Percentiles rank a stretch among this genome's conserved stretches.
Evolutionary conservation across 2,113 vertebrate species (phyloP).

Genomic region (Elanoides forficatus): DNA sequence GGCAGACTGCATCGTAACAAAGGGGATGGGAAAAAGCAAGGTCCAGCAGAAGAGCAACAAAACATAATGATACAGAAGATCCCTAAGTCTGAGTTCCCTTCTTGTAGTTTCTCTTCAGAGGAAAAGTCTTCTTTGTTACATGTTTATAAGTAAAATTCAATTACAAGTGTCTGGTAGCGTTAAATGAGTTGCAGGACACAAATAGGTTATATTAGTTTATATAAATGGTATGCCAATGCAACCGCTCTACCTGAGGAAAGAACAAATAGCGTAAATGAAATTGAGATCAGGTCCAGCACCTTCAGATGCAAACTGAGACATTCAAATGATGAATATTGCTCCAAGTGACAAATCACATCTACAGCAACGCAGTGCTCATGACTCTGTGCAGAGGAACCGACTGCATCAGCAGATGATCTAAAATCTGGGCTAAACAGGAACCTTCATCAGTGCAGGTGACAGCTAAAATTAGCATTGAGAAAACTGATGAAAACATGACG

Average conservation of each 20-base stretch:
- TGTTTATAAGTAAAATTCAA: background rate
- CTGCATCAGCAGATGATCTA: constrained; percentile 13
- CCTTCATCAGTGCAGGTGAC: constrained; percentile 53
- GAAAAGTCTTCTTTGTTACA: background rate
- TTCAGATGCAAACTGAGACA: background rate
- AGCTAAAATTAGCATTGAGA: constrained; percentile 61
- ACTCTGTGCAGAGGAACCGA: background rate
- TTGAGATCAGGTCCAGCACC: background rate
- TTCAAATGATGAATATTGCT: background rate
- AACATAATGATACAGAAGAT: background rate
- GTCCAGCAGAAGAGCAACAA: background rate
- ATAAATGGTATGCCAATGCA: background rate
- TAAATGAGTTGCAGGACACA: background rate
- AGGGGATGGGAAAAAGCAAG: background rate
- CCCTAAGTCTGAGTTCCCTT: background rate
- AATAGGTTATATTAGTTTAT: background rate
- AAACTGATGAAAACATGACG: constrained; percentile 41
- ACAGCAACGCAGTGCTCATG: background rate
- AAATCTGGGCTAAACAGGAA: constrained; percentile 48
- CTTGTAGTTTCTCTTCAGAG: background rate
- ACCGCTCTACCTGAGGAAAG: background rate
- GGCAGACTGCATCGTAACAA: background rate
- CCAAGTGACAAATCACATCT: constrained; percentile 1
- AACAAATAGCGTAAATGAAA: background rate
- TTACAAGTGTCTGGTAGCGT: background rate